These are phyloP conservation scores for Sitta carolinensis DNA, from an alignment of 2,797 vertebrate species.

Conservation along the genomic window DNA sequence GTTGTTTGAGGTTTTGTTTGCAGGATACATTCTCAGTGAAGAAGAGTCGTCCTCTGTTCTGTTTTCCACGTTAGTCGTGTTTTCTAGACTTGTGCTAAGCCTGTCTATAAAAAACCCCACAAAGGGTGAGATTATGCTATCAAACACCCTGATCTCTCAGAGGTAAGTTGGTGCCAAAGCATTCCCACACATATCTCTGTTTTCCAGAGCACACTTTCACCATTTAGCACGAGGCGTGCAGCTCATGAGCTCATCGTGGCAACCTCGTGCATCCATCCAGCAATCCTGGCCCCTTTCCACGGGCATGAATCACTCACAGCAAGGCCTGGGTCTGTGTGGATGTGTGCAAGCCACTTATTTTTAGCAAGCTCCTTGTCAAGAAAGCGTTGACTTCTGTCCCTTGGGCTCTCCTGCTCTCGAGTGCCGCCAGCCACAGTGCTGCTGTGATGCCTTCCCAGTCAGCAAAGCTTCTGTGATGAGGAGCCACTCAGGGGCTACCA, in stretches of 20 bases:
- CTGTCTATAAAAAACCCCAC: not conserved
- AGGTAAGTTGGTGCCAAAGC: not conserved
- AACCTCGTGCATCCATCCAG: not conserved
- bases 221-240: not conserved
- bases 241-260: not conserved
- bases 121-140: not conserved
- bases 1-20: not conserved
- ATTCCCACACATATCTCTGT: not conserved
- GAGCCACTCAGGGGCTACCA: not conserved
- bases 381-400: not conserved
- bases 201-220: not conserved
- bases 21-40: not conserved
- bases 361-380: not conserved
- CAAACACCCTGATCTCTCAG: not conserved
- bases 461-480: not conserved
- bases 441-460: not conserved
- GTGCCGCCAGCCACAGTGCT: not conserved
- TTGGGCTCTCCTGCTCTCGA: not conserved
- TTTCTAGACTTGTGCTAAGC: not conserved
- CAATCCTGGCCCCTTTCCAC: not conserved
- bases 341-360: not conserved
- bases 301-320: not conserved
- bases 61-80: not conserved
- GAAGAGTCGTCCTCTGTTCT: not conserved
- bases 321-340: not conserved